phyloP scores from a whole-genome alignment of 2,797 vertebrate genomes.

The Margarornis squamiger region DNA sequence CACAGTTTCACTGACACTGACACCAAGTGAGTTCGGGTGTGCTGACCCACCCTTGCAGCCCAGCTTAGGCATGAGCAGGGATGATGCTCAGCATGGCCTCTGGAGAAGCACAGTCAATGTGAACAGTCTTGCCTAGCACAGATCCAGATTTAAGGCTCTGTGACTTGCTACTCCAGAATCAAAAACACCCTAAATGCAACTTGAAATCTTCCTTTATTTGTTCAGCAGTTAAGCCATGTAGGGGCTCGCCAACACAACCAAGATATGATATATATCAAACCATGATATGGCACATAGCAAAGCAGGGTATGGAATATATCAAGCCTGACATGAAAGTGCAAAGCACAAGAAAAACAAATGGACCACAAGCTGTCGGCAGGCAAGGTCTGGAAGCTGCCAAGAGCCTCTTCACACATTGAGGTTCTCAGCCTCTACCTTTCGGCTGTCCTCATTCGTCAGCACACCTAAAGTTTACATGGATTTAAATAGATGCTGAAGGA shows the following conservation, averaged over 20 bases:
- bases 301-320: background rate
- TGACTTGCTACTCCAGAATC: background rate
- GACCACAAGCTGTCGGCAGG: background rate
- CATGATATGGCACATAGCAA: background rate
- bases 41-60: background rate
- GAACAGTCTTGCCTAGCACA: background rate
- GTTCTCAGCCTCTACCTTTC: background rate
- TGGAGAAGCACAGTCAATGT: background rate
- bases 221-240: background rate
- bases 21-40: background rate
- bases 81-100: background rate
- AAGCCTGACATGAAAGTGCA: background rate
- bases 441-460: background rate
- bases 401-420: background rate
- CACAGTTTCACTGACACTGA: accelerated
- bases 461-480: background rate
- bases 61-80: background rate
- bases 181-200: background rate
- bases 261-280: background rate
- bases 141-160: background rate
- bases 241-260: background rate
- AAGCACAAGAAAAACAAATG: background rate
- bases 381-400: background rate
- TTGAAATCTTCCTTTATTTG: background rate
- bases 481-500: background rate